Evolutionary conservation across 2,113 vertebrate genomes (phyloP), one percentile per base, ranked within the genome.

Genomic region (Apaloderma vittatum): DNA sequence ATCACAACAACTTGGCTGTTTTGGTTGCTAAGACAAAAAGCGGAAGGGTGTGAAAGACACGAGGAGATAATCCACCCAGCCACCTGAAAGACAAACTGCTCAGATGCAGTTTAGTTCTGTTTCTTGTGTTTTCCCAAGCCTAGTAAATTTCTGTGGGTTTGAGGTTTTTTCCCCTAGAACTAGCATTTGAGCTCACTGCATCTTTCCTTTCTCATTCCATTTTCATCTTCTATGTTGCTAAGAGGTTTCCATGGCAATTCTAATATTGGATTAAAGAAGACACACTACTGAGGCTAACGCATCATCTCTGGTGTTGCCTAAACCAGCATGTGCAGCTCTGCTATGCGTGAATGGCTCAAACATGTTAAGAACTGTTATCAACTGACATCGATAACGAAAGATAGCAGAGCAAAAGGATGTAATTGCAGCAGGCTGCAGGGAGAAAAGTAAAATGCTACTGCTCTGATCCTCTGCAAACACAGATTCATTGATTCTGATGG

Each of bases 231-330:
- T 55, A 52, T 63, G 94, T 85, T 94, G 90, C 94, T 85, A 77
- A 92, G 94, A 75, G 80, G 90, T 96, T 97, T 96, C 95, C 83
- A 92, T 97, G 86, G 74, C 70, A 95, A 96, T 95, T 86, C 93
- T 78, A 84, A 75, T 89, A 73, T 30, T 97, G 94, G 77, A 83
- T 92, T 71, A 93, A 67, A 73, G 61, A 89, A 87, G 90, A 90
- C 23, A 8, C 23, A 71, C 58, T 84, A 63, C 74, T 73, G 88
- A 91, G 77, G 55, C 74, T 95, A 67, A 37, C 12, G 2, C 67
- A 73, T 67, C 90, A 27, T 79, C 76, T 55, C 58, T 65, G 55
- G 63, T 55, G 27, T 71, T 86, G 74, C 88, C 66, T 76, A 71
- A 82, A 9, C 61, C 79, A 96, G 40, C n/a, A 10, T n/a, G 36